Conservation (phyloP, 37 sponge, comb jelly and placozoan species). For the Theonella swinhoei region DNA sequence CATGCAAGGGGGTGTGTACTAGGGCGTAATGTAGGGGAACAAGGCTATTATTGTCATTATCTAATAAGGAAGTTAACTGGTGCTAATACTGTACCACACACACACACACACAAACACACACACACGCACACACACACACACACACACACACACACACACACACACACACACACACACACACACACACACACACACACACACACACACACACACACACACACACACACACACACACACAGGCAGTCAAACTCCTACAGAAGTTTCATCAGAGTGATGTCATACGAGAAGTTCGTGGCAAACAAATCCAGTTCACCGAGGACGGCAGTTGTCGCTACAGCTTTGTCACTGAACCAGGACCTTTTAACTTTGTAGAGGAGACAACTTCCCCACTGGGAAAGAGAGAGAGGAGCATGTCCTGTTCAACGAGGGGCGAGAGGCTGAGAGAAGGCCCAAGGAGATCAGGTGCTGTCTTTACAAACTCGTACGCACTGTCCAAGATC, state of each 20-base stretch:
- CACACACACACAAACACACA: too few relatives aligned
- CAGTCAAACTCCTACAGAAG: conserved; percentile 54
- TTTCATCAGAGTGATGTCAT: conserved; percentile 63
- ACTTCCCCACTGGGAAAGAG: neutral
- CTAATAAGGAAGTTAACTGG: too few relatives aligned
- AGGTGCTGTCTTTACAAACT: neutral
- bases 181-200: too few relatives aligned
- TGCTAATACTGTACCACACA: too few relatives aligned
- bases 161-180: too few relatives aligned
- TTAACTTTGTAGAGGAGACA: conserved; percentile 56
- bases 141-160: too few relatives aligned
- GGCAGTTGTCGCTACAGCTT: conserved; percentile 48
- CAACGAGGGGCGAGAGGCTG: neutral
- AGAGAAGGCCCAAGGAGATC: neutral
- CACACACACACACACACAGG: conserved; percentile 15
- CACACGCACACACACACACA: too few relatives aligned
- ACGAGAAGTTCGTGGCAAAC: conserved; percentile 42
- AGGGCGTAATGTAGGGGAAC: too few relatives aligned
- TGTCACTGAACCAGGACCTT: conserved; percentile 53
- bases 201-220: too few relatives aligned
- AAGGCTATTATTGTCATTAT: too few relatives aligned
- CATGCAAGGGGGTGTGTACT: too few relatives aligned
- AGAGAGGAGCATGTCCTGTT: neutral
- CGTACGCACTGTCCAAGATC: conserved; percentile 2
- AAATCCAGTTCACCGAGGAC: conserved; percentile 23